These are phyloP conservation scores for Neocloeon triangulifer DNA, from an alignment of 1,140 invertebrate species.

Conservation along the genomic window DNA sequence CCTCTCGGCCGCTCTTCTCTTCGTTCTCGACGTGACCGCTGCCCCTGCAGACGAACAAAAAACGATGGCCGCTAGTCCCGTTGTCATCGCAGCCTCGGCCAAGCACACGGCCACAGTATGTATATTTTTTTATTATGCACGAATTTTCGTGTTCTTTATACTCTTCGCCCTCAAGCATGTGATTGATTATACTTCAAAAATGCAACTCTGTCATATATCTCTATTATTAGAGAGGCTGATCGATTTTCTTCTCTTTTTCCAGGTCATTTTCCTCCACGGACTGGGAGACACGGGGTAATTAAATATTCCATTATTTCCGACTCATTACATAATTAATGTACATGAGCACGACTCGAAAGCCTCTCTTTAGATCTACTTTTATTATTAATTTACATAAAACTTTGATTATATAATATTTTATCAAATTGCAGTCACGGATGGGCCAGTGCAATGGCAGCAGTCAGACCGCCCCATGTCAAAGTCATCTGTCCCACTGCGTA, in stretches of 20 bases:
- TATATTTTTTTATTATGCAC: conserved; percentile 12
- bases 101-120: conserved; percentile 60
- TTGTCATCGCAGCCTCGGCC: conserved; percentile 46
- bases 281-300: conserved; percentile 41
- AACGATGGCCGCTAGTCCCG: conserved; percentile 40
- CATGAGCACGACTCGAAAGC: too few relatives aligned
- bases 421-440: conserved; percentile 76
- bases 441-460: conserved; percentile 57
- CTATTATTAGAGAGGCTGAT: conserved; percentile 1
- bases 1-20: too few relatives aligned
- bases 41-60: too few relatives aligned
- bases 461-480: conserved; percentile 66
- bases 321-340: neutral
- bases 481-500: conserved; percentile 86
- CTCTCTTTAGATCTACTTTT: too few relatives aligned
- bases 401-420: conserved; percentile 7
- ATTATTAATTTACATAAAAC: too few relatives aligned
- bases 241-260: conserved; percentile 16
- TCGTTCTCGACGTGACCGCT: too few relatives aligned
- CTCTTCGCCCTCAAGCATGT: conserved; percentile 8
- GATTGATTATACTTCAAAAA: conserved; percentile 4
- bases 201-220: neutral
- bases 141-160: conserved; percentile 9
- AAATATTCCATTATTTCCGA: neutral
- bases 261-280: conserved; percentile 47